Evolutionary conservation across 2,888 invertebrate genomes (phyloP), one percentile per base, ranked within the genome.

Genomic region (Tetramorium bicarinatum): DNA sequence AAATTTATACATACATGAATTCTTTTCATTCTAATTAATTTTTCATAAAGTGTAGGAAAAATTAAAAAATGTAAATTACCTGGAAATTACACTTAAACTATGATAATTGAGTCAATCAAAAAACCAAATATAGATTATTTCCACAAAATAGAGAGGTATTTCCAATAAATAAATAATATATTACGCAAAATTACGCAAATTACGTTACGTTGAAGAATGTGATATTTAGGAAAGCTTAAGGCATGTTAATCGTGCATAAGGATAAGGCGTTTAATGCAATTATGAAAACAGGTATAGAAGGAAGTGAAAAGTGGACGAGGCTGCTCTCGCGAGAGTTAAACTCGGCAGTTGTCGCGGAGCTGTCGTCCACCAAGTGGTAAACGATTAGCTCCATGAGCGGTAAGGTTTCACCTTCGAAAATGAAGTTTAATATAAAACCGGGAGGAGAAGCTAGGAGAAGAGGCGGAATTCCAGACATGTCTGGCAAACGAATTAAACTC

Each of bases 401-500:
- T 15, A 54, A 66, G 67, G 80, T 85, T 81, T 82, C 84, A 76
- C 75, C 59, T 85, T 71, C 34, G 71, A 44, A 21, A 76, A 15
- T 69, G 29, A 84, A 71, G 82, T 81, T 77, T 71, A 82, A 61
- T 79, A 47, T 79, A 47, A 75, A 75, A 38, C 15, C 18, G 29
- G 6, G 47, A 15, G 21, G n/a, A 13, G 7, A 64, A 82, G 80
- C 34, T 34, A 41, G 82, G 29, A 47, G 54, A 34, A 41, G 67
- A 85, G 69, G 61, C 84, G 75, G 83, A 91, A 92, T 92, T 91
- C 89, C 56, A 87, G 83, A 87, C 92, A 87, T 88, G 90, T 87
- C 86, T 83, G 84, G 86, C 85, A 84, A 91, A 85, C 87, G 87
- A 92, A 92, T 92, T 92, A 91, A 91, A 88, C 86, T 89, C 88